Evolutionary conservation across 2,888 invertebrate genomes (phyloP).

Genomic region (Mesoligia furuncula): DNA sequence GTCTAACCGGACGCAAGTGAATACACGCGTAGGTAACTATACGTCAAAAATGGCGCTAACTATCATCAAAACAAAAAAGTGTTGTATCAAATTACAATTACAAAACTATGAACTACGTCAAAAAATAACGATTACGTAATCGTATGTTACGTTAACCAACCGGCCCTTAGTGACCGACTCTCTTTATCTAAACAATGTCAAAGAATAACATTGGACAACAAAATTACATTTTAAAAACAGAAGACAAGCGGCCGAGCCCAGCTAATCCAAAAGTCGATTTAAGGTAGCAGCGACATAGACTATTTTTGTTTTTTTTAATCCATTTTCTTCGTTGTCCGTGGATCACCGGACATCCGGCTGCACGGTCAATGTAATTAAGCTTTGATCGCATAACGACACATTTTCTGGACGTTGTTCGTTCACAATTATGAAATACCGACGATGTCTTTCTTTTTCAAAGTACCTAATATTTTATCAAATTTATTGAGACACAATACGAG

Average conservation of each 20-base stretch:
- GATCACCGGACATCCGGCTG: constrained; percentile 85
- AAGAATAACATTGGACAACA: constrained; percentile 18
- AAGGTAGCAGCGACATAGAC: constrained; percentile 70
- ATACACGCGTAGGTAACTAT: too few relatives aligned
- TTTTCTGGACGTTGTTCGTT: constrained; percentile 79
- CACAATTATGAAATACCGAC: constrained; percentile 66
- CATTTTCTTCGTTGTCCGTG: constrained; percentile 82
- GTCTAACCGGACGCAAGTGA: background rate
- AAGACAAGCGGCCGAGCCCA: constrained; percentile 39
- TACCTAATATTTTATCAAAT: constrained; percentile 57
- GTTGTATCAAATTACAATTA: background rate
- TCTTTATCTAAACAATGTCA: constrained; percentile 18
- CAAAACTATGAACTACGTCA: background rate
- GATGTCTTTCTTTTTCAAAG: constrained; percentile 45
- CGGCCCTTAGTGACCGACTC: background rate
- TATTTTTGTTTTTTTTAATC: constrained; percentile 88
- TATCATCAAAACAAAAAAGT: background rate
- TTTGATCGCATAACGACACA: constrained; percentile 88
- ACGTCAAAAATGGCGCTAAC: background rate
- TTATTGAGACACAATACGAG: constrained; percentile 34
- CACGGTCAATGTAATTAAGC: constrained; percentile 88
- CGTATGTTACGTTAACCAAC: background rate
- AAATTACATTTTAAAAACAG: constrained; percentile 43
- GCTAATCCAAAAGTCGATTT: constrained; percentile 65
- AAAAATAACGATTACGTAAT: background rate